Evolutionary conservation across 2,113 vertebrate genomes (phyloP), one percentile per base, ranked within the genome.

Genomic region (Chloebia gouldiae): DNA sequence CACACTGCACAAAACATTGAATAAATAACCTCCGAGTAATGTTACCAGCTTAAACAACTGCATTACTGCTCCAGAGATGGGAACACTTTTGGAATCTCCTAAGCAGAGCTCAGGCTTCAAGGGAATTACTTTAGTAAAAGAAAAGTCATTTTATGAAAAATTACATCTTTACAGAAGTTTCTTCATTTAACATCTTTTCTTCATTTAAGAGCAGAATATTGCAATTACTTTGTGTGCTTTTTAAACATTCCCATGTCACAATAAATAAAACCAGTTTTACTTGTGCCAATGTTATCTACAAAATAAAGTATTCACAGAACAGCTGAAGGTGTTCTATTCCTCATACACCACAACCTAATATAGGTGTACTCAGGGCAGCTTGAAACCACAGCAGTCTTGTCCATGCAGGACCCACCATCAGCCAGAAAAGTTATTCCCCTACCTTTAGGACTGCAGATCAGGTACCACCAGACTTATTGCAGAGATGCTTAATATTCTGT

Each of bases 1-100:
- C 80, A 90, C 91, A 92, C 93, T 94, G 96, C 97, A 93, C 95
- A 86, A 96, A 97, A 94, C 83, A 96, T 90, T 27, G 93, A 96
- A 95, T 81, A 96, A 96, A 97, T 95, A 93, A 93, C 25, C 89
- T 97, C 84, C 81, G 86, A 93, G 86, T 95, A 83, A 94, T 39
- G 30, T 90, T 91, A 90, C 90, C 92, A 93, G 84, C 94, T 95
- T 86, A 45, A 92, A 93, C 66, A 84, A 94, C 51, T 86, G 90
- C 50, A 27, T 69, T 80, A 78, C 61, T 66, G 57, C 78, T 96
- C 61, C 85, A 63, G 68, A 66, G 81, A 76, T 1, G 3, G 81
- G 75, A 81, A 86, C 9, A 1, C 59, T 92, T 70, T 86, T 54
- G 80, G 63, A 82, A 70, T 78, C 66, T 77, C 78, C 57, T 60